phyloP scores from a whole-genome alignment of 2,888 invertebrate species.

The Bombyx huttoni region DNA sequence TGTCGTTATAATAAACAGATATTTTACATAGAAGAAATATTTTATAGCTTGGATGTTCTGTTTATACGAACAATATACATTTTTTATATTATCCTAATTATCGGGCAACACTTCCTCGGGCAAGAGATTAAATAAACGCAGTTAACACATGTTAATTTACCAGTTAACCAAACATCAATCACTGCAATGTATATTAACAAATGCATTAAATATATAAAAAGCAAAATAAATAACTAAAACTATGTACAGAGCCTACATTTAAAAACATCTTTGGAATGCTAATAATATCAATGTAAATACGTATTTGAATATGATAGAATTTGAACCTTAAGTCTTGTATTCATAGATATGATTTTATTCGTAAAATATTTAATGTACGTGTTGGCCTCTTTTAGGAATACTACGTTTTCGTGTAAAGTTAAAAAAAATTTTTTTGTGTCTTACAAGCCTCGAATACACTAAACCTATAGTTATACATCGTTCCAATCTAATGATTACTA shows the following conservation, averaged over 20 bases:
- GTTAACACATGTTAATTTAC: too few relatives aligned
- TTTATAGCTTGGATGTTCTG: too few relatives aligned
- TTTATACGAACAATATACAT: too few relatives aligned
- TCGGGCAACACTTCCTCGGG: too few relatives aligned
- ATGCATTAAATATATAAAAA: slow-evolving; percentile 4
- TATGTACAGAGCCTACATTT: slow-evolving; percentile 24
- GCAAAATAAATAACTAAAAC: slow-evolving; percentile 10
- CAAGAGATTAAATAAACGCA: too few relatives aligned
- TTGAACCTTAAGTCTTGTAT: background rate
- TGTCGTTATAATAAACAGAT: too few relatives aligned
- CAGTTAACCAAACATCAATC: background rate
- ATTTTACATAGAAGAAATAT: too few relatives aligned
- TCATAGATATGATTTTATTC: slow-evolving; percentile 1
- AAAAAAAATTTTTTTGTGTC: slow-evolving; percentile 19
- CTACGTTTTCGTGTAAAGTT: slow-evolving; percentile 13
- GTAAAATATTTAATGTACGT: background rate
- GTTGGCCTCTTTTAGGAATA: slow-evolving; percentile 40
- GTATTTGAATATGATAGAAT: background rate
- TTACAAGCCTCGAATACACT: slow-evolving; percentile 51
- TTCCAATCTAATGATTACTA: slow-evolving; percentile 7
- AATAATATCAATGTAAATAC: slow-evolving; percentile 15
- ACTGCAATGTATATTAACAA: slow-evolving; percentile 2
- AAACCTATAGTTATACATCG: slow-evolving; percentile 12
- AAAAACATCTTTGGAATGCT: slow-evolving; percentile 62
- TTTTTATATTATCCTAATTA: too few relatives aligned